Base-by-base conservation (phyloP, 2,797 vertebrate genomes). In the Kryptolebias ocellatus region DNA sequence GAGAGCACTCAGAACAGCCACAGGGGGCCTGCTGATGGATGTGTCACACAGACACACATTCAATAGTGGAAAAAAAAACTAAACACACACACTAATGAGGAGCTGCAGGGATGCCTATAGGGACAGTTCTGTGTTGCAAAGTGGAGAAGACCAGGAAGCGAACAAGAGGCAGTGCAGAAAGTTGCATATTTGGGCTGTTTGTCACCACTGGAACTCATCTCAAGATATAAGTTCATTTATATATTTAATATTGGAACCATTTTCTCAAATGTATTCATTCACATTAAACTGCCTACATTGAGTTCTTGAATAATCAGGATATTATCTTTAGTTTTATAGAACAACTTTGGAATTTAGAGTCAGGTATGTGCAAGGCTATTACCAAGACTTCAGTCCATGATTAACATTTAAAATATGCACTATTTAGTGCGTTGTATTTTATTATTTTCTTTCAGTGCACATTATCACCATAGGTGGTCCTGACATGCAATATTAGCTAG, bases 1-100 rank as follows among this genome's bases (percentile, higher is more conserved):
- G 75, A 85, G 75, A 83, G 69, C 83, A 86, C 79, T 87, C 78
- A 52, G 64, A 42, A 47, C 47, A 78, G 82, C 85, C 80, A 80
- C 83, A 62, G 79, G 83, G 71, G 80, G 77, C 78, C 80, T 55
- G 62, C 81, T 79, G 82, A 86, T 54, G 42, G 76, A 83, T 76
- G 74, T 72, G 75, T 66, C 78, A 62, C 50, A 46, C 55, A 24
- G 39, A 46, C 71, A 58, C 58, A 70, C 56, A 54, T 71, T 70
- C 12, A 39, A 50, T 24, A 55, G 53, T 67, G 52, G 45, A 51
- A 65, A 74, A 83, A 24, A 76, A 5, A 0, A 76, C 73, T 77
- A 62, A 70, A 79, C 34, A 62, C 52, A 71, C 72, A 78, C 72
- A 68, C 78, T 88, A 87, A 87, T 73, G 73, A 87, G 71, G 59